phyloP scores from a whole-genome alignment of 35 echinoderm and acorn worm genomes.

The Apostichopus californicus region DNA sequence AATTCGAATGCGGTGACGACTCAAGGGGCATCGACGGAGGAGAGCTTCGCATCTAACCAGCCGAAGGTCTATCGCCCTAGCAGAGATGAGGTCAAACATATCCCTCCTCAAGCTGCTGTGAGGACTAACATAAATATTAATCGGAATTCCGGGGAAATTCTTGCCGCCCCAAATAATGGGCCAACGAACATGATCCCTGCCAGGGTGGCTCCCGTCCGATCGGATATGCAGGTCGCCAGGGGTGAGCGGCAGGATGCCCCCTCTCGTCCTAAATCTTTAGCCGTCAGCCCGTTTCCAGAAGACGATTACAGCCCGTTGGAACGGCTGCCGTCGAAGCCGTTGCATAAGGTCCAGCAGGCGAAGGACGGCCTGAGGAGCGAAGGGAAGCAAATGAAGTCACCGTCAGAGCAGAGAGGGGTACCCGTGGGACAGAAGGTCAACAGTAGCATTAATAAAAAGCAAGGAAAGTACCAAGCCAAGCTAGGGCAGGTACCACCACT shows the following conservation, averaged over 20 bases:
- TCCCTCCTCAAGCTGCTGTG: not conserved
- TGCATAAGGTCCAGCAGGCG: not conserved
- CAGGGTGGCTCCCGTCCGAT: not conserved
- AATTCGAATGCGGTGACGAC: not conserved
- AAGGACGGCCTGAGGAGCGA: not conserved
- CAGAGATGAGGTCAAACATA: constrained; percentile 36
- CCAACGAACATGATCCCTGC: not conserved
- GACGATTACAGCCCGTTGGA: constrained; percentile 3
- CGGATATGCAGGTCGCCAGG: not conserved
- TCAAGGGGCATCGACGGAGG: not conserved
- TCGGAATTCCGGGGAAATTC: constrained; percentile 25
- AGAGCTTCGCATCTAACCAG: constrained; percentile 27
- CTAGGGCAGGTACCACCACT: constrained; percentile 15
- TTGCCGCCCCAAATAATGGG: not conserved
- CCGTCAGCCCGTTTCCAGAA: constrained; percentile 20
- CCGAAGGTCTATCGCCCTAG: constrained; percentile 42
- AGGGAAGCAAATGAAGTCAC: not conserved
- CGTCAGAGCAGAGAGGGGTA: not conserved
- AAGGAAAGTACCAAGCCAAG: constrained; percentile 28
- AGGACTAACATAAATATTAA: not conserved
- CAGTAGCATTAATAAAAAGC: not conserved
- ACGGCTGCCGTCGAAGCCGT: not conserved
- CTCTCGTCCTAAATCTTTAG: not conserved
- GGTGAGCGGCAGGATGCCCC: not conserved
- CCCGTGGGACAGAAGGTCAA: not conserved